A percentile compares a stretch with the other conserved stretches of the same genome.
phyloP scores from a whole-genome alignment of 2,113 vertebrate genomes.

The Tragelaphus scriptus region DNA sequence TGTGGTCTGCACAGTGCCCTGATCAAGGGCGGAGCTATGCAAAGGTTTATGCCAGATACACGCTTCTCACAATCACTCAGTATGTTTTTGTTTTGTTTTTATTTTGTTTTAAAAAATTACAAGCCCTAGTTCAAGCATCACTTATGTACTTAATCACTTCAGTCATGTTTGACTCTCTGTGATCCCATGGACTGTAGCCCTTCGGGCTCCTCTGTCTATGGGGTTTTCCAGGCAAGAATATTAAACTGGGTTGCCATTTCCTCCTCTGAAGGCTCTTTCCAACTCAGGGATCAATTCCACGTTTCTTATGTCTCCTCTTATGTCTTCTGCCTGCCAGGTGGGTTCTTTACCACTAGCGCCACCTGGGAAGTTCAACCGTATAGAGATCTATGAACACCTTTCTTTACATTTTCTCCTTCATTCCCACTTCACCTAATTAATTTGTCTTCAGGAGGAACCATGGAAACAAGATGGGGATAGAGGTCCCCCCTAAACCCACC shows the following conservation, averaged over 20 bases:
- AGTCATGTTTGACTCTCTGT: background rate
- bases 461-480: background rate
- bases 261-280: background rate
- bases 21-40: accelerated
- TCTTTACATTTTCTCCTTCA: background rate
- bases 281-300: background rate
- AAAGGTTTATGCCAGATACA: background rate
- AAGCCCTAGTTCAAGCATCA: background rate
- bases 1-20: background rate
- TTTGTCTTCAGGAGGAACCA: background rate
- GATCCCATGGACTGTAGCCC: background rate
- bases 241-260: background rate
- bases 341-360: background rate
- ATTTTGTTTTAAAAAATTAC: background rate
- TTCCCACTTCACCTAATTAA: background rate
- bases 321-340: background rate
- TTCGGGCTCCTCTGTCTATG: background rate
- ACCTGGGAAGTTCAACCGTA: background rate
- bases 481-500: accelerated
- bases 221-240: background rate
- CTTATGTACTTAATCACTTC: background rate
- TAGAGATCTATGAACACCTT: background rate
- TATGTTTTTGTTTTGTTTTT: background rate
- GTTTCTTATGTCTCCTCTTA: background rate
- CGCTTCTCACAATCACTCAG: accelerated